phyloP scores from a whole-genome alignment of 2,113 vertebrate species.

The Alethe diademata region DNA sequence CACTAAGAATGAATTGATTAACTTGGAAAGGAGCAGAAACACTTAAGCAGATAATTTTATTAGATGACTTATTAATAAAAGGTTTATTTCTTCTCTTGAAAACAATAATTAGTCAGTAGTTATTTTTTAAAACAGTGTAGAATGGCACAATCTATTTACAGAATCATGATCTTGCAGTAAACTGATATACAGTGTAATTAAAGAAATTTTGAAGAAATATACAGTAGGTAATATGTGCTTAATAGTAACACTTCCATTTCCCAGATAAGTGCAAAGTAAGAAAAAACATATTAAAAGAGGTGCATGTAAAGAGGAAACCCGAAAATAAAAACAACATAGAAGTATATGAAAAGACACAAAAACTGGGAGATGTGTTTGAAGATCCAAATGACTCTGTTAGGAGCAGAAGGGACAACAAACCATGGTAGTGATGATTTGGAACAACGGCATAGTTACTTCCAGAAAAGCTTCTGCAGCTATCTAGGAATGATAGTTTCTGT shows the following conservation, averaged over 20 bases:
- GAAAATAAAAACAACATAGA: neutral
- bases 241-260: neutral
- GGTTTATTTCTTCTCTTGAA: neutral
- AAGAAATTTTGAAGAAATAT: neutral
- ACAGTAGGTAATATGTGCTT: neutral
- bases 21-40: neutral
- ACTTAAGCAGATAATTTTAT: neutral
- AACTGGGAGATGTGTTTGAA: neutral
- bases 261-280: neutral
- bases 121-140: neutral
- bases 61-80: neutral
- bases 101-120: neutral
- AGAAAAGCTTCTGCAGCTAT: neutral
- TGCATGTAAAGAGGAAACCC: neutral
- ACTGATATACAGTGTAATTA: rapidly evolving
- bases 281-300: neutral
- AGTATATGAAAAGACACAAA: neutral
- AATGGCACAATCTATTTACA: neutral
- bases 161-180: neutral
- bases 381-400: neutral
- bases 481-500: neutral
- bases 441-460: neutral
- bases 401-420: neutral
- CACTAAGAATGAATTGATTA: neutral
- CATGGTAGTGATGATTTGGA: neutral